These are phyloP conservation scores for Acrocyrtus sp. DNA, from an alignment of 2,888 invertebrate species.

Conservation along the genomic window DNA sequence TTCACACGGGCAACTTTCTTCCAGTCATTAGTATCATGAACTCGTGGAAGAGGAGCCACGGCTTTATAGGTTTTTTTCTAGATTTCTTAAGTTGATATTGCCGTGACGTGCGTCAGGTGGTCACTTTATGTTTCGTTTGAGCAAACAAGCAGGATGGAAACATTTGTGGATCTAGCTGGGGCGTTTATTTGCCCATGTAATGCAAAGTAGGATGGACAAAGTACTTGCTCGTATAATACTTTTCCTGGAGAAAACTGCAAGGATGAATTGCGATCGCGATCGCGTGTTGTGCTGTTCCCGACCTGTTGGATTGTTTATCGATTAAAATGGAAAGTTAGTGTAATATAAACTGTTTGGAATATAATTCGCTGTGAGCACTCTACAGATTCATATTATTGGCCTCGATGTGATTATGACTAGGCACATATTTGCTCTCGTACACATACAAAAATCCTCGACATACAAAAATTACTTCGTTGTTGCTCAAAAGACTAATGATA, in stretches of 20 bases:
- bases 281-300: conserved; percentile 10
- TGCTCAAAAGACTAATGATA: background rate
- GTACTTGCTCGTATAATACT: background rate
- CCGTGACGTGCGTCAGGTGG: conserved; percentile 31
- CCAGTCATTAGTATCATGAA: background rate
- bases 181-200: background rate
- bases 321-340: conserved; percentile 1
- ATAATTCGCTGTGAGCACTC: background rate
- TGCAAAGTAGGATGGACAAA: background rate
- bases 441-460: background rate
- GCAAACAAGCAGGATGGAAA: background rate
- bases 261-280: no score
- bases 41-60: background rate
- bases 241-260: background rate
- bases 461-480: background rate
- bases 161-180: background rate
- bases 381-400: background rate
- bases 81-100: background rate
- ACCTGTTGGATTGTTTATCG: conserved; percentile 25
- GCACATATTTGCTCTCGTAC: background rate
- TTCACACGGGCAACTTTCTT: background rate
- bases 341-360: background rate
- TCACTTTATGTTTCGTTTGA: conserved; percentile 14
- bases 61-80: background rate
- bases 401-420: background rate